Evolutionary conservation across 2,888 invertebrate species (phyloP).

Genomic region (Tiliacea aurago): DNA sequence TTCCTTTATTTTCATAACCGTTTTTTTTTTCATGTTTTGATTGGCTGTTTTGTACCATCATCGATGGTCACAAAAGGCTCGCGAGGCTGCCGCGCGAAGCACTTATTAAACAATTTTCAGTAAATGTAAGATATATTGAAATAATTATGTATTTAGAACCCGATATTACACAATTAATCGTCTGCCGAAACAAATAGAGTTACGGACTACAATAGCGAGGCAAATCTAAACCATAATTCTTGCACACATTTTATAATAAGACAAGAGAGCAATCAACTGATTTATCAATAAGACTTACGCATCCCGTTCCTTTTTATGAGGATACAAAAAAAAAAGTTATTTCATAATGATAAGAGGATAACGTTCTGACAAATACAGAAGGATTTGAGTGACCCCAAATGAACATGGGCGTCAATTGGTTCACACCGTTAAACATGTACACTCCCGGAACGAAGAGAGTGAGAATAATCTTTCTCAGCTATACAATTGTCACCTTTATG

Average conservation of each 20-base stretch:
- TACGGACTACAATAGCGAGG: not conserved
- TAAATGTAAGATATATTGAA: not conserved
- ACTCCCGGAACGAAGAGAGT: not conserved
- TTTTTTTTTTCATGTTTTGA: not conserved
- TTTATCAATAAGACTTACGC: not conserved
- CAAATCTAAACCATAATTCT: conserved; percentile 14
- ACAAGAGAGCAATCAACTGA: conserved; percentile 13
- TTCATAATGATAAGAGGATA: conserved; percentile 2
- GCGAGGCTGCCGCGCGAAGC: not conserved
- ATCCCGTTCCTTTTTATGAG: not conserved
- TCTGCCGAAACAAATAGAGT: not conserved
- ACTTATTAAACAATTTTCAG: not conserved
- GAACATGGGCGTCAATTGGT: not conserved
- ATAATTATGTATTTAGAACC: not conserved
- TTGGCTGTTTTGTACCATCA: too few species aligned
- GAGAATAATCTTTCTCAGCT: not conserved
- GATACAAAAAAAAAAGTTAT: conserved; percentile 1
- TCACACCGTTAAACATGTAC: not conserved
- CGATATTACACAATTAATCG: not conserved
- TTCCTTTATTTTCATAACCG: not conserved
- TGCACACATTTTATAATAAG: conserved; percentile 10
- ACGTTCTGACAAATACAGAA: not conserved
- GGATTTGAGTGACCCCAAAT: not conserved
- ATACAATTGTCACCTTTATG: not conserved
- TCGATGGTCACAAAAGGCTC: not conserved